These are phyloP conservation scores for Streblospio benedicti DNA, from an alignment of 1,140 invertebrate species.

Conservation along the genomic window DNA sequence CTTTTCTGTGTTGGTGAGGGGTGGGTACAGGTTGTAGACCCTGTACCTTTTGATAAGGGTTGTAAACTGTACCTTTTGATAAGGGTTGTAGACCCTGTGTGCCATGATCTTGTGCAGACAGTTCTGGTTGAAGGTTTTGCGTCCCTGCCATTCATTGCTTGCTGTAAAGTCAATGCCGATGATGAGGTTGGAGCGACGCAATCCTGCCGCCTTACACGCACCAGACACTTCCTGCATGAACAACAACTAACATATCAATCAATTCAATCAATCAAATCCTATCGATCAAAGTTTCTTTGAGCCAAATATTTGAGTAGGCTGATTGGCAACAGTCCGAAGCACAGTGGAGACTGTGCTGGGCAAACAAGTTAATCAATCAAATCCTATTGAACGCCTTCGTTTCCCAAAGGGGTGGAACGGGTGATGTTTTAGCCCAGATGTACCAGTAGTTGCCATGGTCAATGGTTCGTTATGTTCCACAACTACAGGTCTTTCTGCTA, in stretches of 20 bases:
- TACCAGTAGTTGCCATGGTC: no score
- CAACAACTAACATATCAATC: conserved; percentile 20
- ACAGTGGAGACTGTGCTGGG: not conserved
- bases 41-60: conserved; percentile 41
- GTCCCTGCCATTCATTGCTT: conserved; percentile 53
- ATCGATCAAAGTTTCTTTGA: no score
- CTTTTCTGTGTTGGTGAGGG: no score
- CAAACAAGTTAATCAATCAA: no score
- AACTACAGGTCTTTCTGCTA: no score
- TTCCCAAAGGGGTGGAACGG: no score
- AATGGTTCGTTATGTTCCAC: no score
- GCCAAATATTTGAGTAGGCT: not conserved
- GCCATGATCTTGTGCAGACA: conserved; percentile 43
- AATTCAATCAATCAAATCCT: no score
- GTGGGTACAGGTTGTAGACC: no score
- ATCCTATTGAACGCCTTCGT: no score
- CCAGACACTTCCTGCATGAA: conserved; percentile 39
- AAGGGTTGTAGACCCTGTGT: conserved; percentile 36
- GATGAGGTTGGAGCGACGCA: conserved; percentile 46
- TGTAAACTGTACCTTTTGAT: conserved; percentile 44
- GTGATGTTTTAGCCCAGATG: no score
- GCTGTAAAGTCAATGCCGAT: conserved; percentile 53
- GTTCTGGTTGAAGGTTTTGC: conserved; percentile 47
- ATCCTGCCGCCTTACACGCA: conserved; percentile 44
- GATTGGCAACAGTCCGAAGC: not conserved